A percentile compares a stretch with the other conserved stretches of the same genome.
phyloP scores from a whole-genome alignment of 1,140 invertebrate genomes.

The Drosophila melanica region DNA sequence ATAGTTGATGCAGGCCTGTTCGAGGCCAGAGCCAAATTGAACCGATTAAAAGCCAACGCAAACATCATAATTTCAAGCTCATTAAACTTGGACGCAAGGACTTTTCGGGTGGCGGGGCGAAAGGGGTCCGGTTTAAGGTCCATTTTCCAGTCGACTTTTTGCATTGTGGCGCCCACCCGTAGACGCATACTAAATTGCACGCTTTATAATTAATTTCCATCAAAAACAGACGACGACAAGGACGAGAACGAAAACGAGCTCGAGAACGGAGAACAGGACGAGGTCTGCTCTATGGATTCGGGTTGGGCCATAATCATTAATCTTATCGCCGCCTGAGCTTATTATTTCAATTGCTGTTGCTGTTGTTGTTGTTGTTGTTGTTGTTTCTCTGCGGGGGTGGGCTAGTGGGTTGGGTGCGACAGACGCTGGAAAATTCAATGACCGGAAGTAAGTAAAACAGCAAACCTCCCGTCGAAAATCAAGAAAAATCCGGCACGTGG shows the following conservation, averaged over 20 bases:
- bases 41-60: conserved; percentile 35
- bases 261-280: conserved; percentile 13
- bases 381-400: neutral
- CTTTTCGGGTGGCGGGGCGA: neutral
- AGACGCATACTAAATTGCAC: conserved; percentile 77
- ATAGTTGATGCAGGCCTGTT: conserved; percentile 9
- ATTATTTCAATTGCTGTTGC: conserved; percentile 80
- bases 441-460: conserved; percentile 82
- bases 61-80: conserved; percentile 64
- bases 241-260: conserved; percentile 31
- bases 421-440: conserved; percentile 74
- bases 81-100: conserved; percentile 53
- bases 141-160: conserved; percentile 46
- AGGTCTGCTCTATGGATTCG: conserved; percentile 26
- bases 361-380: neutral
- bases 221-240: conserved; percentile 80
- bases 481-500: conserved; percentile 58
- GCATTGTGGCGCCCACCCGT: conserved; percentile 21
- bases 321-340: conserved; percentile 84
- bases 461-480: conserved; percentile 38
- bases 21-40: conserved; percentile 14
- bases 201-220: conserved; percentile 84
- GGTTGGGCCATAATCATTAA: conserved; percentile 82
- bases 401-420: conserved; percentile 17
- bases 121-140: conserved; percentile 6